Evolutionary conservation across 2,797 vertebrate species (phyloP).

Genomic region (Cynopterus sphinx): DNA sequence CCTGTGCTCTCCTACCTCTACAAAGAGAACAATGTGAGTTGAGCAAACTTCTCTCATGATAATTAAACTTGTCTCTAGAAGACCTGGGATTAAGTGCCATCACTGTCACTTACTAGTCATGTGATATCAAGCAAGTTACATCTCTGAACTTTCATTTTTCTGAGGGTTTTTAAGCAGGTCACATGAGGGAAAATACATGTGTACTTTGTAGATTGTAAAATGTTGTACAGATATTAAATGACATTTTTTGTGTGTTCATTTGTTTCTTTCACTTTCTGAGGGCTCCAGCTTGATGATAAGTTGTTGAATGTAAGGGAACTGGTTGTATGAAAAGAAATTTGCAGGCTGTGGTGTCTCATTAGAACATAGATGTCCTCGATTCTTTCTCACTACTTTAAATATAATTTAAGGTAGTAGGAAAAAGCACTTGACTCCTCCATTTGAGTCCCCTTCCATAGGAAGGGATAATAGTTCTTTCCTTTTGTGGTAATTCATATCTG

Average conservation of each 20-base stretch:
- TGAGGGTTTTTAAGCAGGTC: not conserved
- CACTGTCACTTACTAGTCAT: not conserved
- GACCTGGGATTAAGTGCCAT: not conserved
- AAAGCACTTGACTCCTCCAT: not conserved
- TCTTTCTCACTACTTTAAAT: constrained; percentile 36
- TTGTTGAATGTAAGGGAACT: constrained; percentile 7
- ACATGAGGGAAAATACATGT: not conserved
- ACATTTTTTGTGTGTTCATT: not conserved
- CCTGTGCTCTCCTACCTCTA: constrained; percentile 89
- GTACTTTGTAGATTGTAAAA: constrained; percentile 22
- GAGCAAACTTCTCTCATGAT: not conserved
- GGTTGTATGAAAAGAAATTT: constrained; percentile 11
- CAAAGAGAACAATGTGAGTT: constrained; percentile 88
- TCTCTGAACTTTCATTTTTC: not conserved
- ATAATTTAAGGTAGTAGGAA: not conserved
- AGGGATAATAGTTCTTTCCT: not conserved
- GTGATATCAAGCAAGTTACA: not conserved
- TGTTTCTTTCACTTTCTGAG: not conserved
- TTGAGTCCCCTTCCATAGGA: not conserved
- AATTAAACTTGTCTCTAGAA: constrained; percentile 1
- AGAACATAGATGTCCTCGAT: not conserved
- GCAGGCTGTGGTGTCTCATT: not conserved
- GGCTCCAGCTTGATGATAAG: not conserved
- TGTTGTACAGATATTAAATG: not conserved
- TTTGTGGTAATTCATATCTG: not conserved